phyloP scores from a whole-genome alignment of 2,797 vertebrate genomes.

The Rhinella marina region DNA sequence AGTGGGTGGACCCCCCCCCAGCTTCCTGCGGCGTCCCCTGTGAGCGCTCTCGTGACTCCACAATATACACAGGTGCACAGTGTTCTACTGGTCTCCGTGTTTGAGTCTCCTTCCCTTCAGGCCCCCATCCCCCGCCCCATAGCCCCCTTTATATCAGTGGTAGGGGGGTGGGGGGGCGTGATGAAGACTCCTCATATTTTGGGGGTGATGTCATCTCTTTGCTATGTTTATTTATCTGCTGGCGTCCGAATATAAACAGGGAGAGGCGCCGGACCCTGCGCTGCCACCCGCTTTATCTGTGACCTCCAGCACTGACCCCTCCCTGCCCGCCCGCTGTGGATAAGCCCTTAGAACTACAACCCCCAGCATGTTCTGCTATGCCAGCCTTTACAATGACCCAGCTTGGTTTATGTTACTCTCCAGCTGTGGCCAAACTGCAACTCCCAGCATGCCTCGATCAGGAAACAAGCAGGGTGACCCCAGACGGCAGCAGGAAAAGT shows the following conservation, averaged over 20 bases:
- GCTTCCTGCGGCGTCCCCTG: conserved; percentile 5
- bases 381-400: neutral
- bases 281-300: conserved; percentile 29
- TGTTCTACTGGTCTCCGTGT: neutral
- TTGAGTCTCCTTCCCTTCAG: conserved; percentile 28
- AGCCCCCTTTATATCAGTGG: conserved; percentile 1
- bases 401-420: neutral
- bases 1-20: conserved; percentile 1
- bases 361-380: neutral
- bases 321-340: neutral
- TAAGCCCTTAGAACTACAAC: neutral
- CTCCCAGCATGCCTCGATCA: neutral
- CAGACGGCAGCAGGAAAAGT: too few relatives aligned
- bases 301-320: neutral
- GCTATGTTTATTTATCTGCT: conserved; percentile 59
- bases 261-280: neutral
- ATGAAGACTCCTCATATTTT: conserved; percentile 27
- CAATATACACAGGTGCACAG: conserved; percentile 51
- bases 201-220: conserved; percentile 45
- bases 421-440: neutral
- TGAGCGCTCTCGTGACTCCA: conserved; percentile 10
- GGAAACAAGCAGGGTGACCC: too few relatives aligned
- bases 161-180: conserved; percentile 26
- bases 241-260: conserved; percentile 45
- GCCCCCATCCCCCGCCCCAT: neutral